These are phyloP conservation scores for Vultur gryphus DNA, from an alignment of 2,797 vertebrate genomes.

Conservation along the genomic window DNA sequence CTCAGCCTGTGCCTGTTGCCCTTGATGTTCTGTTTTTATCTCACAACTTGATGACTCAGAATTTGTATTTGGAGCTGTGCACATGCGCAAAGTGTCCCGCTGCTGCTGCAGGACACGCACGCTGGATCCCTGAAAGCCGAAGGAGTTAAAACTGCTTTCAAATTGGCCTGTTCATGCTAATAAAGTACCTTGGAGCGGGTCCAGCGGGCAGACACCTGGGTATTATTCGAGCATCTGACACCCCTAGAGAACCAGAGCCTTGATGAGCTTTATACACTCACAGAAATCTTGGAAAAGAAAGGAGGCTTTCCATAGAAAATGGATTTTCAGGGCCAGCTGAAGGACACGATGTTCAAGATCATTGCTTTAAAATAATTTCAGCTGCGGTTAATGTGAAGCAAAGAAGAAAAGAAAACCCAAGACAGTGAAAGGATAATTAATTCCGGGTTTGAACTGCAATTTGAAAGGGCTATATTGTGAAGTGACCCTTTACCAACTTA, in stretches of 20 bases:
- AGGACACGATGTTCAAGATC: constrained; percentile 60
- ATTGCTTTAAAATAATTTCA: constrained; percentile 69
- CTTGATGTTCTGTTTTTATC: constrained; percentile 7
- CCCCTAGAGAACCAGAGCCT: constrained; percentile 27
- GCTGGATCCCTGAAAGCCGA: background rate
- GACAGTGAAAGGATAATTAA: constrained; percentile 56
- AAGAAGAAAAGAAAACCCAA: constrained; percentile 63
- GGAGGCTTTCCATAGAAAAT: constrained; percentile 44
- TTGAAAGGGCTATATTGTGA: constrained; percentile 51
- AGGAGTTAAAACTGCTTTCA: constrained; percentile 53
- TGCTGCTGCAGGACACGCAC: fast-evolving
- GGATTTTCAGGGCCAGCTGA: constrained; percentile 63
- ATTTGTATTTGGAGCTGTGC: background rate
- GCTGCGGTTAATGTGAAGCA: constrained; percentile 51
- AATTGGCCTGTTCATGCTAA: constrained; percentile 10
- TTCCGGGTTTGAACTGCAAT: constrained; percentile 51
- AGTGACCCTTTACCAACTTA: constrained; percentile 44
- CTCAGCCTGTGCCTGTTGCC: background rate
- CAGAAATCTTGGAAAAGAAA: constrained; percentile 41
- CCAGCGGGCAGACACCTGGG: constrained; percentile 54
- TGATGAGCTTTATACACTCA: constrained; percentile 36
- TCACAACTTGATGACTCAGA: background rate
- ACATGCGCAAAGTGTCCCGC: fast-evolving
- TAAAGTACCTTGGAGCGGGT: constrained; percentile 37
- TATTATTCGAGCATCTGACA: constrained; percentile 15